Base-by-base conservation (phyloP, 2,888 invertebrate species). In the Xanthia togata region DNA sequence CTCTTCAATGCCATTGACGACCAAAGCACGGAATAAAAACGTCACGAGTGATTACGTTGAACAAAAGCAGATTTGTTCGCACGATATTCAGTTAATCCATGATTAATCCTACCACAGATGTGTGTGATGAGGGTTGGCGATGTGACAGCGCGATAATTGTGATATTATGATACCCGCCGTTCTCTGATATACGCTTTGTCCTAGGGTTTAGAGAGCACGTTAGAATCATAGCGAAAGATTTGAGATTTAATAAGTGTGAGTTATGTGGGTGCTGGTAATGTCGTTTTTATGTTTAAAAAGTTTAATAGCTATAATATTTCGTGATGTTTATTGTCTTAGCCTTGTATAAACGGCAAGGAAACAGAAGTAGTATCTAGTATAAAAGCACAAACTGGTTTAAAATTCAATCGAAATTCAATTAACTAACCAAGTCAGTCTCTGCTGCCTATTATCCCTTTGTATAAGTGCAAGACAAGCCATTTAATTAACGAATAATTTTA, bases 91-190 rank as follows among this genome's bases (percentile, higher is more conserved):
- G 90, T 92, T 92, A 92, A 93, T 93, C 93, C 92, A 84, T 91
- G 92, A 93, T 95, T 95, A 95, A 95, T 94, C 93, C 92, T 76
- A 89, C 93, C 93, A 86, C 95, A 93, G 91, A 93, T 92, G 93
- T 89, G 91, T 88, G 91, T 95, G 95, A 95, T 93, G 93, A 93
- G 95, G 95, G 95, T 95, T 89, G 84, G 72, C 82, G 88, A 78
- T 91, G 92, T 92, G 95, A 95, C 95, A 94, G 92, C 87, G 91
- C 92, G 94, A 94, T 95, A 95, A 95, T 94, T 95, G 93, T 93
- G 92, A 93, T 93, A 92, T 92, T 93, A 93, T 92, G 91, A 94
- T 93, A 93, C 90, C 89, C 84, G 73, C 79, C 69, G 78, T 57
- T 55, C 71, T 70, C 69, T 70, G 77, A 77, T 67, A 76, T 80